These are phyloP conservation scores for Brachirus orientalis DNA, from an alignment of 2,113 vertebrate species.

Conservation along the genomic window DNA sequence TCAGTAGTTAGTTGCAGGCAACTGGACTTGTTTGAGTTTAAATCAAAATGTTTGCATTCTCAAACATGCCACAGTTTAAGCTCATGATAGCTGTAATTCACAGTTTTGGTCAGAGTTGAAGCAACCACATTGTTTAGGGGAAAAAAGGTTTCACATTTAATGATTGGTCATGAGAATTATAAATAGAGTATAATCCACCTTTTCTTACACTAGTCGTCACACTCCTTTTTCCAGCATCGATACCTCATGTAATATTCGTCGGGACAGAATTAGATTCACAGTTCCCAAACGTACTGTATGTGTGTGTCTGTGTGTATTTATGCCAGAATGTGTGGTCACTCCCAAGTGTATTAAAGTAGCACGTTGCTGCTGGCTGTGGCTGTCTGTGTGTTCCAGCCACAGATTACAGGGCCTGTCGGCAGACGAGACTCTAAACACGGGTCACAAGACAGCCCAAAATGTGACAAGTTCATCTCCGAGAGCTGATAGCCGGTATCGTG, in stretches of 20 bases:
- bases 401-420: constrained; percentile 70
- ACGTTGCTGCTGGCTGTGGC: constrained; percentile 57
- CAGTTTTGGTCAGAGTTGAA: not conserved
- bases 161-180: not conserved
- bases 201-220: constrained; percentile 32
- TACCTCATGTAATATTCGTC: constrained; percentile 39
- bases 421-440: constrained; percentile 56
- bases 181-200: constrained; percentile 23
- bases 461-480: constrained; percentile 69
- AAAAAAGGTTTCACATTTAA: not conserved
- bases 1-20: no score
- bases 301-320: constrained; percentile 38
- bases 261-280: constrained; percentile 55
- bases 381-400: constrained; percentile 65
- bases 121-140: not conserved
- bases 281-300: constrained; percentile 36
- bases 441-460: constrained; percentile 67
- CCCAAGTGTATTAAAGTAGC: constrained; percentile 68
- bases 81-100: not conserved
- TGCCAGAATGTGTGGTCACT: constrained; percentile 56
- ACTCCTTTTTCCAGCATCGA: constrained; percentile 31
- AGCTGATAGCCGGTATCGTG: constrained; percentile 53
- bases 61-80: not conserved
- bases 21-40: no score
- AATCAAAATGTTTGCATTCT: no score